Conservation (phyloP, 2,888 invertebrate genomes). For the Hipparchia sbordonii region DNA sequence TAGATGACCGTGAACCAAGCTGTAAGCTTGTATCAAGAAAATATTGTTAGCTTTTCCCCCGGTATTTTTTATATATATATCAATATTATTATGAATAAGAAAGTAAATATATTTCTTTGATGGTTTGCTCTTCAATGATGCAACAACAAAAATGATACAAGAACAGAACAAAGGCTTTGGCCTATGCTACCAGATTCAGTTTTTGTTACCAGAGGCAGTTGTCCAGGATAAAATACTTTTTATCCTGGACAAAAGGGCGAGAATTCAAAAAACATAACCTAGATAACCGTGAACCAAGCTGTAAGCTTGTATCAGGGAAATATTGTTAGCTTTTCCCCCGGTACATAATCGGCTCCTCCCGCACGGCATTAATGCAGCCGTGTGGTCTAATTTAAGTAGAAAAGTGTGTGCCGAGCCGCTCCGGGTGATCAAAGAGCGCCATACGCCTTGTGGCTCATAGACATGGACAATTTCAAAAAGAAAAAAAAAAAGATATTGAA, state of each 20-base stretch:
- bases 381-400: conserved; percentile 70
- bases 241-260: no score
- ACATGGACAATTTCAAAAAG: not conserved
- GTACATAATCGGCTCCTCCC: conserved; percentile 41
- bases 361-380: conserved; percentile 58
- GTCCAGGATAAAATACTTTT: no score
- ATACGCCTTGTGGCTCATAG: conserved; percentile 32
- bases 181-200: no score
- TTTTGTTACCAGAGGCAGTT: no score
- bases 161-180: no score
- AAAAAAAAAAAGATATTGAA: not conserved
- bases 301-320: conserved; percentile 21
- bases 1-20: not conserved
- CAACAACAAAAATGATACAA: no score
- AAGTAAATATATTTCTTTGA: no score
- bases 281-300: not conserved
- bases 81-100: no score
- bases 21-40: conserved; percentile 15
- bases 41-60: conserved; percentile 39
- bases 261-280: no score
- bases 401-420: conserved; percentile 59
- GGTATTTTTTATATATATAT: no score
- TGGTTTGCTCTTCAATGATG: no score
- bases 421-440: conserved; percentile 54
- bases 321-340: conserved; percentile 38